Evolutionary conservation across 2,113 vertebrate genomes (phyloP), one percentile per base, ranked within the genome.

Genomic region (Hystrix brachyura): DNA sequence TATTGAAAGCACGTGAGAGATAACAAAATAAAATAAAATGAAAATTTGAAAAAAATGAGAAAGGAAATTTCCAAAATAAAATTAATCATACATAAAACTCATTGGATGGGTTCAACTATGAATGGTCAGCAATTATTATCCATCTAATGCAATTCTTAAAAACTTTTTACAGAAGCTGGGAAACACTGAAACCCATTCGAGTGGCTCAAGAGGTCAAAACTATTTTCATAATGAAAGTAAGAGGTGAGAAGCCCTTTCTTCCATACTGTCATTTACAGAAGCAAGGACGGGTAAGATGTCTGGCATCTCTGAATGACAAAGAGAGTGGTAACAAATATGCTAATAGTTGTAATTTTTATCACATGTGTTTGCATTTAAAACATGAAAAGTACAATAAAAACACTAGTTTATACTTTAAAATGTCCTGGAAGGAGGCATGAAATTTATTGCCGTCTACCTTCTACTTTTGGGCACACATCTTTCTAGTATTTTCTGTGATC

Each of bases 221-320:
- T 25, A 25, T 53, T 74, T 86, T 90, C 10, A 29, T 59, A 43
- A n/a, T 51, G 55, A 13, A 32, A 48, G 4, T 34, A 71, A 14
- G 3, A 69, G 34, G 11, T 51, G 57, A 85, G 57, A 11, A 43
- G 6, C 1, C 14, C 81, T 96, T 57, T 84, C 5, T 43, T 53
- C 48, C 34, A 13, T 53, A 10, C 29, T 60, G 57, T 90, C 8
- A 65, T 90, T 80, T 59, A 15, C n/a, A 90, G 95, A 94, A 95
- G 3, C 64, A 85, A 59, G 57, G 5, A 51, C 43, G 15, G 32
- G 21, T 80, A 38, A 90, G 80, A 80, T 34, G 60, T 3, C 3
- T 38, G 14, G 19, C 7, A 48, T 4, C 12, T 82, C 82, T 76
- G 11, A 87, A 34, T 74, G 21, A 84, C 65, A 14, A 15, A 69